phyloP scores from a whole-genome alignment of 2,888 invertebrate species.

The Phrixothrix hirtus region DNA sequence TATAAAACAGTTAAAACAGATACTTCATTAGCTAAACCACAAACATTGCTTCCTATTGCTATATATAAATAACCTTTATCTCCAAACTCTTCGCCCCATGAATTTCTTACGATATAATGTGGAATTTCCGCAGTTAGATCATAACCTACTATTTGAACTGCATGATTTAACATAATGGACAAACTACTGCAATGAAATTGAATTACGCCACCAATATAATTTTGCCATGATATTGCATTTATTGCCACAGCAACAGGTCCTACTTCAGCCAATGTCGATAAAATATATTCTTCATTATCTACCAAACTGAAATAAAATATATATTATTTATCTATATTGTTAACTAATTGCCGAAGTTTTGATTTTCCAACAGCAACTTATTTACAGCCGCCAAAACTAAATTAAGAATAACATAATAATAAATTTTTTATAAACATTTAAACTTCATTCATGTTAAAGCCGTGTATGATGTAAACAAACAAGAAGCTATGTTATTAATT shows the following conservation, averaged over 20 bases:
- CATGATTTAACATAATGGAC: slow-evolving; percentile 71
- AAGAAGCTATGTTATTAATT: no score
- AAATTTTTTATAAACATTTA: no score
- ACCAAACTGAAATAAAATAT: slow-evolving; percentile 60
- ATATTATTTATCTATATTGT: background rate
- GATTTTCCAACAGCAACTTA: no score
- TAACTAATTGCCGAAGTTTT: no score
- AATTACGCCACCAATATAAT: slow-evolving; percentile 83
- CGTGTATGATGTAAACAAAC: no score
- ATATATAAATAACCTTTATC: slow-evolving; percentile 76
- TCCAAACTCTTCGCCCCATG: slow-evolving; percentile 81
- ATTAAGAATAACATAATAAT: no score
- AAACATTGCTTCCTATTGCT: slow-evolving; percentile 75
- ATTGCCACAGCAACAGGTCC: slow-evolving; percentile 82
- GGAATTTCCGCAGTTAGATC: slow-evolving; percentile 72
- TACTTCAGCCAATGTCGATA: slow-evolving; percentile 64
- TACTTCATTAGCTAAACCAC: slow-evolving; percentile 77
- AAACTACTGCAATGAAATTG: slow-evolving; percentile 76
- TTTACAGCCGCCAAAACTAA: no score
- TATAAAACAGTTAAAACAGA: slow-evolving; percentile 21
- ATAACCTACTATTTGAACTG: slow-evolving; percentile 83
- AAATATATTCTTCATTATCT: slow-evolving; percentile 66
- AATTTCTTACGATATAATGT: slow-evolving; percentile 82
- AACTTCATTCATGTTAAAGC: no score
- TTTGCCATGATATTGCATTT: slow-evolving; percentile 84